Evolutionary conservation across 1,140 invertebrate species (phyloP).

Genomic region (Cyclina sinensis): DNA sequence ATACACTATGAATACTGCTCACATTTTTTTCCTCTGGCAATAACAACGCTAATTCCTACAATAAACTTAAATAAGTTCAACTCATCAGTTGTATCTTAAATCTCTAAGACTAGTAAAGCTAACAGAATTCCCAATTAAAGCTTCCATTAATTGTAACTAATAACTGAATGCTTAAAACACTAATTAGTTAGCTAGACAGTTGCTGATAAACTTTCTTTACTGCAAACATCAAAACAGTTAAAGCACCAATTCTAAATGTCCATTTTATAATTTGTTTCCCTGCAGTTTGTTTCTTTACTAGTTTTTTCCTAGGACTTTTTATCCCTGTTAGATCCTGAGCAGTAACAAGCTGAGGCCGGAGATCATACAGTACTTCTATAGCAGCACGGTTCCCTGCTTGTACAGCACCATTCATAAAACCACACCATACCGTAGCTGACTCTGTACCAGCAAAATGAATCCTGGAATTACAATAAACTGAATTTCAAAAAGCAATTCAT

Average conservation of each 20-base stretch:
- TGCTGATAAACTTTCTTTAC: slow-evolving; percentile 26
- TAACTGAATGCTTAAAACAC: too few relatives aligned
- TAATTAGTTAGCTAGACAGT: background rate
- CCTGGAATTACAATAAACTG: too few relatives aligned
- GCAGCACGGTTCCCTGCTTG: slow-evolving; percentile 85
- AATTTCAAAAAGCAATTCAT: too few relatives aligned
- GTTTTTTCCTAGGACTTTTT: slow-evolving; percentile 16
- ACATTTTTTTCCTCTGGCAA: too few relatives aligned
- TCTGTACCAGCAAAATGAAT: slow-evolving; percentile 87
- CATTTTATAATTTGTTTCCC: slow-evolving; percentile 43
- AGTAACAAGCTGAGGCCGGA: slow-evolving; percentile 74
- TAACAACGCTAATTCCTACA: too few relatives aligned
- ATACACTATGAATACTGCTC: too few relatives aligned
- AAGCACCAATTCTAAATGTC: slow-evolving; percentile 57
- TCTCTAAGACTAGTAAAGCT: too few relatives aligned
- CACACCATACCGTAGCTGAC: slow-evolving; percentile 85
- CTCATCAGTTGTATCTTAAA: too few relatives aligned
- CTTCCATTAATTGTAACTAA: too few relatives aligned
- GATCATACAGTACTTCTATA: slow-evolving; percentile 80
- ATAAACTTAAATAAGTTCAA: too few relatives aligned
- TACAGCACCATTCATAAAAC: slow-evolving; percentile 87
- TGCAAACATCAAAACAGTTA: slow-evolving; percentile 28
- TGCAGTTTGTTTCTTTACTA: background rate
- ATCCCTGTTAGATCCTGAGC: slow-evolving; percentile 62
- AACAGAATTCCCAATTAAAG: too few relatives aligned